A percentile compares a stretch with the other conserved stretches of the same genome.
phyloP scores from a whole-genome alignment of 2,797 vertebrate species.

The Amblyopsis hoosieri region DNA sequence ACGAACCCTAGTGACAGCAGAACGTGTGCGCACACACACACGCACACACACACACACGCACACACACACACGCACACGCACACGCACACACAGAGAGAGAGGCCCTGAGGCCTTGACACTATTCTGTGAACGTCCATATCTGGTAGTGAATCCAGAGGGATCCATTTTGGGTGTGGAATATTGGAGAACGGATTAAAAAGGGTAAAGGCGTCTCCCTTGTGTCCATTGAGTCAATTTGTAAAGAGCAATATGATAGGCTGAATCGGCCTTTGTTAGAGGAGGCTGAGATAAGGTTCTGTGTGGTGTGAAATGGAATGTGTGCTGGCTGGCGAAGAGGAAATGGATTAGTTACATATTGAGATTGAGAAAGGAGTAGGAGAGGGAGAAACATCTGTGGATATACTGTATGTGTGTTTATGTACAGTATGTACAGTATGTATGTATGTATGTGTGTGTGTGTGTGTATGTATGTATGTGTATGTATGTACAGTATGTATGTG shows the following conservation, averaged over 20 bases:
- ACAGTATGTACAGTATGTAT: too few relatives aligned
- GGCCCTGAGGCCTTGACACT: too few relatives aligned
- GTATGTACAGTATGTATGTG: too few relatives aligned
- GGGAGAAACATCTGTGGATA: conserved; percentile 17
- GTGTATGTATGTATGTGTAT: too few relatives aligned
- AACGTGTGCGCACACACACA: conserved; percentile 37
- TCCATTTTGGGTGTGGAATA: conserved; percentile 50
- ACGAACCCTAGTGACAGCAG: conserved; percentile 63
- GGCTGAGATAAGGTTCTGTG: conserved; percentile 52
- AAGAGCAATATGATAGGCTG: conserved; percentile 58
- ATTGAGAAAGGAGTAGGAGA: conserved; percentile 2
- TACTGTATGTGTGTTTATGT: not conserved
- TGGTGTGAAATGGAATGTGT: conserved; percentile 30
- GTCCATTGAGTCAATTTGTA: conserved; percentile 44
- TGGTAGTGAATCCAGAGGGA: conserved; percentile 46
- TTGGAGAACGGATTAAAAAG: conserved; percentile 45
- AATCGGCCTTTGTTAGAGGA: conserved; percentile 50
- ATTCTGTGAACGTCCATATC: conserved; percentile 46
- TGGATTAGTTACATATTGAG: conserved; percentile 32
- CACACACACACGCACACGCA: conserved; percentile 5
- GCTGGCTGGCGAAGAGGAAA: conserved; percentile 30
- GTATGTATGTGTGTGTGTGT: too few relatives aligned
- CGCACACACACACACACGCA: conserved; percentile 4
- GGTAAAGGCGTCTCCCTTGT: conserved; percentile 49
- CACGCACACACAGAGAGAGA: conserved; percentile 1